Evolutionary conservation across 2,888 invertebrate genomes (phyloP).

Genomic region (Megaustenia siamemsis): DNA sequence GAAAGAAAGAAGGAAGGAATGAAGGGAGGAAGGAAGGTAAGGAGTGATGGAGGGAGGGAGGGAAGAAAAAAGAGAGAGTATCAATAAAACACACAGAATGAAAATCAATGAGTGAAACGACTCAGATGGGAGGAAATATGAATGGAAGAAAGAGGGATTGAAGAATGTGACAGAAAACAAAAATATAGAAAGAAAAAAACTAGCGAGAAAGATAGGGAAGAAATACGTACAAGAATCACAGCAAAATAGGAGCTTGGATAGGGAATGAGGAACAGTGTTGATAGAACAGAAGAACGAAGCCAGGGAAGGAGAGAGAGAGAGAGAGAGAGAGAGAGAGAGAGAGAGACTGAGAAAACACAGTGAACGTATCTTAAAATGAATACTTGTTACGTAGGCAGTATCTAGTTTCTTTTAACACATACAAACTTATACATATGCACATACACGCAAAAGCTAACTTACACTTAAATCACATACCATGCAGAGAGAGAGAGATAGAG

Average conservation of each 20-base stretch:
- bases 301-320: background rate
- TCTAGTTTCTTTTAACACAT: too few species aligned
- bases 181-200: constrained; percentile 5
- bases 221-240: background rate
- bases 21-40: too few species aligned
- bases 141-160: too few species aligned
- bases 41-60: too few species aligned
- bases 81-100: background rate
- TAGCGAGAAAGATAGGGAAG: background rate
- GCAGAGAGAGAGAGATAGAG: too few species aligned
- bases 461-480: too few species aligned
- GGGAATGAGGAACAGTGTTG: constrained; percentile 21
- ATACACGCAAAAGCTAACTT: too few species aligned
- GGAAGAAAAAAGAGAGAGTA: background rate
- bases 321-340: too few species aligned
- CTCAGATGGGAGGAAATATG: background rate
- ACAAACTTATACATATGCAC: too few species aligned
- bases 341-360: background rate
- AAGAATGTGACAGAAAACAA: constrained; percentile 10
- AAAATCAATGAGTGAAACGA: background rate
- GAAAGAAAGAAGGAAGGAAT: background rate
- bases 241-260: background rate
- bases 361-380: background rate
- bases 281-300: constrained; percentile 23
- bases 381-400: too few species aligned